Evolutionary conservation across 2,888 invertebrate genomes (phyloP).

Genomic region (Nudaria mundana): DNA sequence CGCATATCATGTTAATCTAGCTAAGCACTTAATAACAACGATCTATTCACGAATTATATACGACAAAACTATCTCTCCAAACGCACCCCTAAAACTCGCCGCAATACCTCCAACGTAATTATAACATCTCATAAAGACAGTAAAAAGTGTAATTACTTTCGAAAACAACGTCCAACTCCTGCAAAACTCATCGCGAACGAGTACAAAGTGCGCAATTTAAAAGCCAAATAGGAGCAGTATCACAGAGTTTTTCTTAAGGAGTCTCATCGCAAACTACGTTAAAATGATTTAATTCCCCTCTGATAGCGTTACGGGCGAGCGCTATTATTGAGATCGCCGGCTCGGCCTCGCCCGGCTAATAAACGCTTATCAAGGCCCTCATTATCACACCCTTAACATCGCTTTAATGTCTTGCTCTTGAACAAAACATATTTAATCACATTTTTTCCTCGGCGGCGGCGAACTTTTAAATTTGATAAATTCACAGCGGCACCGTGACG

Average conservation of each 20-base stretch:
- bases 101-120: constrained; percentile 10
- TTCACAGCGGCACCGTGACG: constrained; percentile 35
- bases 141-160: constrained; percentile 43
- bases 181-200: constrained; percentile 36
- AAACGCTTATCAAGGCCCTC: constrained; percentile 81
- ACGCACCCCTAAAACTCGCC: background rate
- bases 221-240: constrained; percentile 60
- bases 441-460: constrained; percentile 64
- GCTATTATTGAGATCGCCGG: constrained; percentile 65
- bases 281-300: constrained; percentile 79
- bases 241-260: constrained; percentile 64
- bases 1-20: constrained; percentile 3
- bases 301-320: constrained; percentile 67
- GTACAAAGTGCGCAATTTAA: constrained; percentile 55
- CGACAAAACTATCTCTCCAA: background rate
- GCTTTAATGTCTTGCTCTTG: constrained; percentile 81
- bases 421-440: constrained; percentile 83
- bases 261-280: constrained; percentile 69
- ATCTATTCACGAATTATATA: constrained; percentile 4
- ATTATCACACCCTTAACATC: constrained; percentile 82
- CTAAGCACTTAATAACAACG: background rate
- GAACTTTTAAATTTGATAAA: constrained; percentile 78
- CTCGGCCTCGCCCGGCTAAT: constrained; percentile 69
- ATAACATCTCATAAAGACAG: constrained; percentile 12
- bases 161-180: constrained; percentile 39